phyloP scores from a whole-genome alignment of 2,113 vertebrate species.

The Gnathonemus echidnorhynchus region DNA sequence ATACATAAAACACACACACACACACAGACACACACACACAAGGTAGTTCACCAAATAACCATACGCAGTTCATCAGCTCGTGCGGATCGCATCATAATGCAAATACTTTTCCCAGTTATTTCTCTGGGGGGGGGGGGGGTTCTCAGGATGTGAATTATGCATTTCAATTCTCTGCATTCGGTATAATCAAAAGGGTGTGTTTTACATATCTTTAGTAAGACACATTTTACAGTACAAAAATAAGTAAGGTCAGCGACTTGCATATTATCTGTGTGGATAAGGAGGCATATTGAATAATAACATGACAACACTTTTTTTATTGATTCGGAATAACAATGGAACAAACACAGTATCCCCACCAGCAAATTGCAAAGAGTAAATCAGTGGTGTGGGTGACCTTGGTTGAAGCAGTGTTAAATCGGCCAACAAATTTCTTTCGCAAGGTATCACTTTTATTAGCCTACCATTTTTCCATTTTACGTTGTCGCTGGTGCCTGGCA shows the following conservation, averaged over 20 bases:
- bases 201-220: background rate
- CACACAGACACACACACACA: background rate
- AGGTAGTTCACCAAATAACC: background rate
- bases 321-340: conserved; percentile 41
- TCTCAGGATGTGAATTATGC: background rate
- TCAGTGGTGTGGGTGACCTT: conserved; percentile 72
- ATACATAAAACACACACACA: background rate
- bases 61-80: background rate
- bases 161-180: background rate
- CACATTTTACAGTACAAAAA: conserved; percentile 27
- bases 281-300: conserved; percentile 42
- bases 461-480: conserved; percentile 77
- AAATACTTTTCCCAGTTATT: background rate
- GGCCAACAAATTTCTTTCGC: conserved; percentile 62
- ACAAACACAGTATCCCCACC: conserved; percentile 47
- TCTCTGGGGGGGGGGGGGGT: background rate
- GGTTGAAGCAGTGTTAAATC: conserved; percentile 70
- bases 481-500: conserved; percentile 77
- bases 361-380: conserved; percentile 39
- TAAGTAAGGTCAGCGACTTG: conserved; percentile 32
- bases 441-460: conserved; percentile 71
- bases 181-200: background rate
- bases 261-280: conserved; percentile 41
- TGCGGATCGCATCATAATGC: background rate
- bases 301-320: conserved; percentile 25